Base-by-base conservation (phyloP, 1,140 invertebrate species). In the Periplaneta americana region DNA sequence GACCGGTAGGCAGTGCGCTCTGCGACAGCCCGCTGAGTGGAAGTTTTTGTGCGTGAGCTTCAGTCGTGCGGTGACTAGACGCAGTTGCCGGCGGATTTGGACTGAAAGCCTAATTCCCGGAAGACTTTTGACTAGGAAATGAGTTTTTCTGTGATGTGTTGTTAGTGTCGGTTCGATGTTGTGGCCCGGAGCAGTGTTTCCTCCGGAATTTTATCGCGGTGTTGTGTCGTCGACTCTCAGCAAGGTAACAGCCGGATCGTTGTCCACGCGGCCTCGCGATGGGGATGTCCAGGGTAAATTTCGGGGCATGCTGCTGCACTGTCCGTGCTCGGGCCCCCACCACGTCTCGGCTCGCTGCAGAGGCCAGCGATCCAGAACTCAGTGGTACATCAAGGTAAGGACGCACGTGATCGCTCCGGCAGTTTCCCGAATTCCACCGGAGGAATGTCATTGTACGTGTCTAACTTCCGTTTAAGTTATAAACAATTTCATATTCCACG, bases 351-450 rank as follows among this genome's bases (percentile, higher is more conserved):
- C 85, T 80, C 87, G 28, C 28, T 28, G 0, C 48, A 6, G 11
- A 22, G 28, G 28, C 22, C 48, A n/a, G 9, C 77, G 77, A 17
- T 18, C 77, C 34, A 78, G 85, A 78, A 86, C 87, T 34, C 88
- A 88, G 86, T 89, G 88, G 88, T 88, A 89, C 82, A 86, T 89
- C 32, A 89, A 89, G 87, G 88, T 89, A 88, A 87, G 87, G 74
- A 36, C 17, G 31, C 2, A 17, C n/a, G 75, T 18, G 17, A 18
- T 17, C 75, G 28, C 39, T 18, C 17, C 10, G 10, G 17, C 39
- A 18, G 39, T 15, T n/a, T n/a, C n/a, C n/a, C n/a, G n/a, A n/a
- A n/a, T n/a, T n/a, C n/a, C n/a, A n/a, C n/a, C n/a, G n/a, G n/a
- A n/a, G n/a, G n/a, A n/a, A n/a, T n/a, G n/a, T n/a, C n/a, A n/a